A percentile compares a stretch with the other conserved stretches of the same genome.
These are phyloP conservation scores for Epinephelus cyanopodus DNA, from an alignment of 2,113 vertebrate genomes.

Conservation along the genomic window DNA sequence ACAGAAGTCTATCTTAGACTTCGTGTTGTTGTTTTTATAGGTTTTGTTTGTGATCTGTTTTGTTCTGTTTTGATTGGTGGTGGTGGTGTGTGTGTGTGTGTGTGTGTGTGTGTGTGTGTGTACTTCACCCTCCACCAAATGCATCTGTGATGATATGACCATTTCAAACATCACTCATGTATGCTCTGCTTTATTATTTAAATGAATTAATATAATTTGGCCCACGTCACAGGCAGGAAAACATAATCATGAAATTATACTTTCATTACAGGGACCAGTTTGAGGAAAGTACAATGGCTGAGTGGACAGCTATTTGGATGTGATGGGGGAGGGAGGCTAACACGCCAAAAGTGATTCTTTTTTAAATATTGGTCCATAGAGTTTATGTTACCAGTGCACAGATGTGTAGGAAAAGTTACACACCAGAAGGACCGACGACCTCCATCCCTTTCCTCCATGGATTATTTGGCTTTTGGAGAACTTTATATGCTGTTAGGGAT, in stretches of 20 bases:
- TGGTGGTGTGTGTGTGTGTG: too few relatives aligned
- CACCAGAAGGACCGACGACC: not conserved
- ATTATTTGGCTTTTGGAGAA: constrained; percentile 27
- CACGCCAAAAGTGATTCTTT: constrained; percentile 26
- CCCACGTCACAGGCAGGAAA: constrained; percentile 13
- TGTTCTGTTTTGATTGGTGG: not conserved
- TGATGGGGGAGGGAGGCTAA: not conserved
- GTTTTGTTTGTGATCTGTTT: not conserved
- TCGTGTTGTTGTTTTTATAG: not conserved
- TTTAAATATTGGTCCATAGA: not conserved
- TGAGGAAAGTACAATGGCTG: not conserved
- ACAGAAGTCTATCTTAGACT: not conserved
- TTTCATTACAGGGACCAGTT: not conserved
- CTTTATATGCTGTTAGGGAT: constrained; percentile 36
- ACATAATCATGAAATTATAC: not conserved
- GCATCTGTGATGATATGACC: not conserved
- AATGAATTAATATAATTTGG: constrained; percentile 9
- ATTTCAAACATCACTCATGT: not conserved
- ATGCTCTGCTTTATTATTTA: constrained; percentile 9
- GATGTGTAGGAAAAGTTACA: constrained; percentile 4
- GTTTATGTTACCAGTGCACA: constrained; percentile 10
- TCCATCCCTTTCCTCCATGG: constrained; percentile 24
- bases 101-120: too few relatives aligned
- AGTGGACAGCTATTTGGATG: constrained; percentile 24
- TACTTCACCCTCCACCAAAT: too few relatives aligned